phyloP scores from a whole-genome alignment of 2,797 vertebrate genomes.

The Falco biarmicus region DNA sequence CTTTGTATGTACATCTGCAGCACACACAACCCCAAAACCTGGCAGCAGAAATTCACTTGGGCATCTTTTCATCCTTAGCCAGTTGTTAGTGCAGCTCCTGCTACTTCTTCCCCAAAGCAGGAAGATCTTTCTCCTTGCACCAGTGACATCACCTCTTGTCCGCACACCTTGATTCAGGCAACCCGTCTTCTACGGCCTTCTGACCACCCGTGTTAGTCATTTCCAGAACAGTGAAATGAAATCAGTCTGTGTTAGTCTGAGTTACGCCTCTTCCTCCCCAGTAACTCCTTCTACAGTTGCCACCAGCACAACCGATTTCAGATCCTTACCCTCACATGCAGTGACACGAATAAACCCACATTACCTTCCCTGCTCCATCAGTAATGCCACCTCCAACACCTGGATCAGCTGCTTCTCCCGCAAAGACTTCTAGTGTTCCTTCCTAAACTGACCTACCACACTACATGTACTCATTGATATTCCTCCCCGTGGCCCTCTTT shows the following conservation, averaged over 20 bases:
- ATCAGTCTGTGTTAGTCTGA: background rate
- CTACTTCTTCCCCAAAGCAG: background rate
- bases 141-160: background rate
- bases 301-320: background rate
- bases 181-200: background rate
- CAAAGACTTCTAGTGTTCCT: background rate
- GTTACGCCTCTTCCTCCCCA: background rate
- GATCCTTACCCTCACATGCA: background rate
- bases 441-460: background rate
- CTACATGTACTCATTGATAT: constrained; percentile 19
- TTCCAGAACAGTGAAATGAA: background rate
- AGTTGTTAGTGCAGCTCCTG: background rate
- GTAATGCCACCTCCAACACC: background rate
- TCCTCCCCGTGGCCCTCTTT: constrained; percentile 4
- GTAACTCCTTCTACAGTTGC: background rate
- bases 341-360: background rate
- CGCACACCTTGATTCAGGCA: background rate
- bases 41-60: background rate
- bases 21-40: background rate
- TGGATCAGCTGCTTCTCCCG: background rate
- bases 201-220: background rate
- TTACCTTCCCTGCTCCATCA: background rate
- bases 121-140: background rate
- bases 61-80: background rate
- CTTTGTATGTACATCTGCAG: background rate